These are phyloP conservation scores for Anarsia innoxiella DNA, from an alignment of 2,888 invertebrate species.

Conservation along the genomic window DNA sequence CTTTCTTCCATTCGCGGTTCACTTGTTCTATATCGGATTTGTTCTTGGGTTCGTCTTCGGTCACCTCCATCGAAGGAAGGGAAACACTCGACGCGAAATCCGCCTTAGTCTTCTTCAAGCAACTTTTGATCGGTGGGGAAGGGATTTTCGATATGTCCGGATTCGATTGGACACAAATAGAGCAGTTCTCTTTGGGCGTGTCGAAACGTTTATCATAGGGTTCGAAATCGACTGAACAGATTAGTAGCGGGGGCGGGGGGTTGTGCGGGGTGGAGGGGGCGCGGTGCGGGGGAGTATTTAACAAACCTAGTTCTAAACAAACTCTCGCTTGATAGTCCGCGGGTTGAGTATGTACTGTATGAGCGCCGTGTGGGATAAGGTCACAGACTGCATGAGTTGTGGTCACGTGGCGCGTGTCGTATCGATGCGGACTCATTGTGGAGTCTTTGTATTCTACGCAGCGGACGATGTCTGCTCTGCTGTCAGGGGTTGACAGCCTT, in stretches of 20 bases:
- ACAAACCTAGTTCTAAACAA: slow-evolving; percentile 72
- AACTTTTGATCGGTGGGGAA: slow-evolving; percentile 63
- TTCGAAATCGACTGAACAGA: slow-evolving; percentile 52
- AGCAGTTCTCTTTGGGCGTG: slow-evolving; percentile 51
- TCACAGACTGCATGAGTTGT: slow-evolving; percentile 53
- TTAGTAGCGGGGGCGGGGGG: slow-evolving; percentile 36
- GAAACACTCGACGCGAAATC: slow-evolving; percentile 49
- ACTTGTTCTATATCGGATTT: slow-evolving; percentile 55
- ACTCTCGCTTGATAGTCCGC: slow-evolving; percentile 61
- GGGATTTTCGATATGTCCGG: slow-evolving; percentile 56
- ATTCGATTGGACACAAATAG: slow-evolving; percentile 56
- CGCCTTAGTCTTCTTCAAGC: slow-evolving; percentile 53
- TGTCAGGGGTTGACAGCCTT: slow-evolving; percentile 50
- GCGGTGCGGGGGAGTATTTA: slow-evolving; percentile 34
- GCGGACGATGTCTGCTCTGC: slow-evolving; percentile 64
- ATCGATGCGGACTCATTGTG: slow-evolving; percentile 36
- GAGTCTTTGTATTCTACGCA: slow-evolving; percentile 62
- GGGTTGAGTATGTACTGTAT: slow-evolving; percentile 16
- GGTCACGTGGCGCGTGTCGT: slow-evolving; percentile 30
- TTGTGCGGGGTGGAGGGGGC: slow-evolving; percentile 21
- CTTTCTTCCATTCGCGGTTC: slow-evolving; percentile 53
- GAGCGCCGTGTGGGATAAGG: slow-evolving; percentile 44
- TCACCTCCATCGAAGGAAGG: slow-evolving; percentile 49
- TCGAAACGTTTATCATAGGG: slow-evolving; percentile 48
- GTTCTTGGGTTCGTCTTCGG: slow-evolving; percentile 35